These are phyloP conservation scores for Hyppa rectilinea DNA, from an alignment of 2,888 invertebrate genomes.

Conservation along the genomic window DNA sequence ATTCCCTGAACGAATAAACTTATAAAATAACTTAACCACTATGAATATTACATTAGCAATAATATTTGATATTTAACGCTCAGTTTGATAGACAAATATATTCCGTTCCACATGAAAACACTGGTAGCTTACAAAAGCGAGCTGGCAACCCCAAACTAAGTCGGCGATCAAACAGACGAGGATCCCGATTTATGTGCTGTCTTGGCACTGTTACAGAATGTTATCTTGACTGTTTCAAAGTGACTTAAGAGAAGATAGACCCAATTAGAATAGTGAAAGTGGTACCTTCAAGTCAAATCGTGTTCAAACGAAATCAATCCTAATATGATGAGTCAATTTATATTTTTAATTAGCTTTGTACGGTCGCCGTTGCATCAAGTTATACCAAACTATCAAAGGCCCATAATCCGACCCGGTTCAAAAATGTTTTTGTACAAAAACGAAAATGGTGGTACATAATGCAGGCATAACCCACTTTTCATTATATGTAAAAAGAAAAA, in stretches of 20 bases:
- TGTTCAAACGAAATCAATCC: not conserved
- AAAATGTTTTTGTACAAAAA: too few species aligned
- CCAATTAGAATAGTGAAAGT: not conserved
- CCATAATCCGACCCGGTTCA: too few species aligned
- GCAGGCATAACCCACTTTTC: too few species aligned
- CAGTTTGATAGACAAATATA: conserved; percentile 3
- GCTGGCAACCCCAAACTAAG: conserved; percentile 50
- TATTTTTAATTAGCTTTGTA: too few species aligned
- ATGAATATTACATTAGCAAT: not conserved
- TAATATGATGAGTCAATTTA: not conserved
- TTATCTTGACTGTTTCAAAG: conserved; percentile 22
- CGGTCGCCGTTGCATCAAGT: too few species aligned
- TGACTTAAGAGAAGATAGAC: not conserved
- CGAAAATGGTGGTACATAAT: too few species aligned
- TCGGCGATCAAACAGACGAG: conserved; percentile 37
- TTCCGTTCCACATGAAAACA: conserved; percentile 10
- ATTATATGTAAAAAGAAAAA: too few species aligned
- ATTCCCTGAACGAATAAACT: not conserved
- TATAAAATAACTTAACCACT: not conserved
- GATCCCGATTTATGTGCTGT: conserved; percentile 42
- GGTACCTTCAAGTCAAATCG: too few species aligned
- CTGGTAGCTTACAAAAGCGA: conserved; percentile 23
- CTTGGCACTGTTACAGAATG: conserved; percentile 30
- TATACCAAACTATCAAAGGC: too few species aligned
- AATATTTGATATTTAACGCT: conserved; percentile 3